Base-by-base conservation (phyloP, 30 jellyfish, hydroid and myxozoan species). In the Cassiopea xamachana region DNA sequence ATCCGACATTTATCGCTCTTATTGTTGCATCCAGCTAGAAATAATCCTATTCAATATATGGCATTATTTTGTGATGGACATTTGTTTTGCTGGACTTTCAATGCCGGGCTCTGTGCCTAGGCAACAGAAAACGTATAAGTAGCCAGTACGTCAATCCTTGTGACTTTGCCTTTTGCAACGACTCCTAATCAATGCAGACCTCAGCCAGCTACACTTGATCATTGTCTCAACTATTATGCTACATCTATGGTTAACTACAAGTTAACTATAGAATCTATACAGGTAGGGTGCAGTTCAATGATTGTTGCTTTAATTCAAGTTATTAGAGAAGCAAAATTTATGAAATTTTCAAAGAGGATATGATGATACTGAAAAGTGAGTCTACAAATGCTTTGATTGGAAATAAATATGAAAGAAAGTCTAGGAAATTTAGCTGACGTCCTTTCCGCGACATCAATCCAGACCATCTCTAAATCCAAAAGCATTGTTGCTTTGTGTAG, bases 51-150 rank as follows among this genome's bases (percentile, higher is more conserved):
- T 43, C 60, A 73, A 73, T 69, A 69, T 69, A 73, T 3, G 55
- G 27, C 62, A 5, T 43, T 7, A 73, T 43, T 16, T 59, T 4
- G 8, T 13, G 62, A 43, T 45, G 19, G 27, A 27, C 18, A 4
- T 73, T 73, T 73, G 62, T 73, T 10, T 73, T 73, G 62, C 49
- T 7, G 19, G 82, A 73, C 19, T 45, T 73, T 73, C 62, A 43
- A 73, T 10, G 79, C 48, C 8, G 15, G 79, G 48, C 48, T 5
- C 6, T 69, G 48, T 69, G 48, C 15, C 48, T 14, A 44, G 16
- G 46, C 79, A 19, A 5, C 16, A 44, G 48, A 8, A 0, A 19
- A 69, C 79, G 15, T 69, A 8, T 14, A 6, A 44, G 64, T 10
- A 6, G 64, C 12, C 64, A 55, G 39, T 27, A 27, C 39, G 39